These are phyloP conservation scores for Cyaniris semiargus DNA, from an alignment of 2,888 invertebrate species.

Conservation along the genomic window DNA sequence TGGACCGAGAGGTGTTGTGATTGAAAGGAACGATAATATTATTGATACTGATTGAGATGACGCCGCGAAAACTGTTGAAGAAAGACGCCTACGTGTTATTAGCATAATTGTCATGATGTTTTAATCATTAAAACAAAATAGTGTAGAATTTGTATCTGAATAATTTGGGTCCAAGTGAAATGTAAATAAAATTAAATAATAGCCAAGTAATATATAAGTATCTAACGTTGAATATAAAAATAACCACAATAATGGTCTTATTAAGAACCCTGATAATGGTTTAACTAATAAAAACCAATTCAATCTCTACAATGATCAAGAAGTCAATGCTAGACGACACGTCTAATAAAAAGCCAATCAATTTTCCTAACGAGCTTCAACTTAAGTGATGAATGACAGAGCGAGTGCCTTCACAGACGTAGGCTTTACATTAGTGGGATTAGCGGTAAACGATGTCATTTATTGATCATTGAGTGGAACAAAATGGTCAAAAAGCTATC, in stretches of 20 bases:
- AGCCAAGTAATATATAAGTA: too few relatives aligned
- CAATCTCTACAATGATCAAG: not conserved
- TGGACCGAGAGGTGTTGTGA: not conserved
- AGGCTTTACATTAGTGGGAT: not conserved
- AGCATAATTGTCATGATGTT: not conserved
- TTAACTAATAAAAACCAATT: not conserved
- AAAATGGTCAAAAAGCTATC: not conserved
- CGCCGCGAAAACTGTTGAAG: not conserved
- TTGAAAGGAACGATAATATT: not conserved
- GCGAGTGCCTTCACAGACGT: not conserved
- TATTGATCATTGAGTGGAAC: not conserved
- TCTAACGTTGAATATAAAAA: too few relatives aligned
- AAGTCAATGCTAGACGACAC: not conserved
- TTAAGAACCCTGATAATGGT: not conserved
- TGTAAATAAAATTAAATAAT: not conserved
- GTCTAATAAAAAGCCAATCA: not conserved
- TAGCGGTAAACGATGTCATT: constrained; percentile 5
- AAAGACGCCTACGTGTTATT: not conserved
- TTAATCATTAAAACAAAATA: too few relatives aligned
- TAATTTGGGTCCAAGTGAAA: too few relatives aligned
- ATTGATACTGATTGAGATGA: constrained; percentile 5
- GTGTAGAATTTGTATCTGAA: too few relatives aligned
- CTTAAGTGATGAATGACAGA: not conserved
- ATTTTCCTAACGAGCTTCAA: not conserved
- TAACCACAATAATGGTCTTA: too few relatives aligned